Evolutionary conservation across 1,140 invertebrate genomes (phyloP).

Genomic region (Grapholita molesta): DNA sequence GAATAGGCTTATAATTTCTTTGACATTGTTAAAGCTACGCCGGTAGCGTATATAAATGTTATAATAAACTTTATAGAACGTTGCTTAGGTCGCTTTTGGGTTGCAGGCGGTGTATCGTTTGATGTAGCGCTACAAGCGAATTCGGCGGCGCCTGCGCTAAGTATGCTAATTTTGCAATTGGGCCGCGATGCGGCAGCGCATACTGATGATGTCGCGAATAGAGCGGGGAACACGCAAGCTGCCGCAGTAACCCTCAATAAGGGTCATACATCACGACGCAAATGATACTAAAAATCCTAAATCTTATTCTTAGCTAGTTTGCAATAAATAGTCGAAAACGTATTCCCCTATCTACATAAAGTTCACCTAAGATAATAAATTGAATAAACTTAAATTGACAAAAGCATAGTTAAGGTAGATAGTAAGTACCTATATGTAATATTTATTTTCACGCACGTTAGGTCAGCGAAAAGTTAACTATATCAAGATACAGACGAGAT

Average conservation of each 20-base stretch:
- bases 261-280: not conserved
- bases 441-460: no score
- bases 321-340: no score
- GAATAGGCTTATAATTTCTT: not conserved
- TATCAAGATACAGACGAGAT: no score
- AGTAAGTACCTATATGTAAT: no score
- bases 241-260: no score
- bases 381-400: no score
- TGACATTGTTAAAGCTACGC: not conserved
- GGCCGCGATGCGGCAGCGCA: conserved; percentile 27
- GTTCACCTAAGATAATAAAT: no score
- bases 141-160: conserved; percentile 45
- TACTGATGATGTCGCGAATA: conserved; percentile 30
- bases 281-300: not conserved
- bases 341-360: no score
- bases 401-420: no score
- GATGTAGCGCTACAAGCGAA: conserved; percentile 42
- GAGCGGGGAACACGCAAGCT: not conserved
- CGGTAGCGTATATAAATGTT: not conserved
- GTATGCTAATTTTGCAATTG: conserved; percentile 66
- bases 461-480: no score
- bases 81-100: conserved; percentile 19
- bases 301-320: no score
- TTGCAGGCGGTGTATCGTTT: conserved; percentile 38
- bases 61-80: conserved; percentile 25